A percentile compares a stretch with the other conserved stretches of the same genome.
These are phyloP conservation scores for Anarrhichthys ocellatus DNA, from an alignment of 2,113 vertebrate species.

Conservation along the genomic window DNA sequence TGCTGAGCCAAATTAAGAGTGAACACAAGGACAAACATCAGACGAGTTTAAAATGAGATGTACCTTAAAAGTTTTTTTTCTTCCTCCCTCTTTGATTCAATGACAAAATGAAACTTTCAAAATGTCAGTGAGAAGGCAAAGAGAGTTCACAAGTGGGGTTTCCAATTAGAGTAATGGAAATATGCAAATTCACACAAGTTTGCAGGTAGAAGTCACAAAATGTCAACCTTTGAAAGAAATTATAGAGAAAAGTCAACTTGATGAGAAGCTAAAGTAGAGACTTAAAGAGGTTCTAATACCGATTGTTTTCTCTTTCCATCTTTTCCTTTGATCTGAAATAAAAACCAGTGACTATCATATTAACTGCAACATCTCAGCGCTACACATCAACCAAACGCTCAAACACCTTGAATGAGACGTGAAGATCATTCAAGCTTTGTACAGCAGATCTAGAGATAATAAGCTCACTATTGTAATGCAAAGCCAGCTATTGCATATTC, in stretches of 20 bases:
- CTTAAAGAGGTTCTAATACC: background rate
- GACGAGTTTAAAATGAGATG: slow-evolving; percentile 14
- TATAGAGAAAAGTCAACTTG: background rate
- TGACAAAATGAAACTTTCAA: slow-evolving; percentile 6
- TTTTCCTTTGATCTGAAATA: slow-evolving; percentile 35
- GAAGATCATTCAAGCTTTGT: background rate
- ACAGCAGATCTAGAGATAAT: background rate
- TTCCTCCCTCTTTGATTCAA: slow-evolving; percentile 9
- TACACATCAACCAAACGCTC: slow-evolving; percentile 18
- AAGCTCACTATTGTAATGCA: slow-evolving; percentile 3
- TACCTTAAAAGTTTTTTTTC: background rate
- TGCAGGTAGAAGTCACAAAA: slow-evolving; percentile 3
- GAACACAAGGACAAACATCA: slow-evolving; percentile 48
- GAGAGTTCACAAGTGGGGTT: background rate
- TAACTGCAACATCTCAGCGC: background rate
- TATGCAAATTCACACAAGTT: slow-evolving; percentile 15
- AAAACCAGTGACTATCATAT: background rate
- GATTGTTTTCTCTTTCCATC: background rate
- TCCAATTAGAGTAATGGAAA: slow-evolving; percentile 12
- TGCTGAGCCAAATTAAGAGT: slow-evolving; percentile 66
- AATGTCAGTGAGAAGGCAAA: slow-evolving; percentile 6
- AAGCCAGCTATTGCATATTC: slow-evolving; percentile 12
- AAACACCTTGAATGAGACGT: background rate
- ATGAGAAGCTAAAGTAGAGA: background rate
- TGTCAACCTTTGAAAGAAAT: slow-evolving; percentile 11